Evolutionary conservation across 37 sponge, comb jelly and placozoan species (phyloP), one percentile per base, ranked within the genome.

Genomic region (Cliona cf. orientalis): DNA sequence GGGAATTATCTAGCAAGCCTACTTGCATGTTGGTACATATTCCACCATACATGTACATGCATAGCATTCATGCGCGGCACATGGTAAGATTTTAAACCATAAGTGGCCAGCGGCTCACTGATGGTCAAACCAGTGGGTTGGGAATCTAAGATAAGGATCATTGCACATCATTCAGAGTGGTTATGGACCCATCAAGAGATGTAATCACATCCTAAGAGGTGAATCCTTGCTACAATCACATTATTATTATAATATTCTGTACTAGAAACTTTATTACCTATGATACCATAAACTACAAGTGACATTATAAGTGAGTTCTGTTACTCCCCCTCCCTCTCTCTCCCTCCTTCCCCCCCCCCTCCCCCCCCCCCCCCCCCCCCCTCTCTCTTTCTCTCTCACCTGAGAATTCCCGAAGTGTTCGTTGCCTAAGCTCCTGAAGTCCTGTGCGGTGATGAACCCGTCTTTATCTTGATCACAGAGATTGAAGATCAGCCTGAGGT

Each of bases 401-500:
- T 84, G 76, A 1, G 71, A 34, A 29, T 70, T 69, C 5, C 69
- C 89, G 36, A 88, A 77, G 65, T 88, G 78, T 25, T 79, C 76
- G 29, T 44, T 80, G n/a, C 85, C 79, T 35, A 84, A 63, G n/a
- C 25, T 34, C 43, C 76, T 58, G 22, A 92, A 84, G 49, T 92
- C 92, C 42, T 60, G 64, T 11, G 71, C 82, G 6, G 70, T 42
- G 14, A 92, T 83, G 2, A 84, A 42, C 1, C 92, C 92, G 62
- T 92, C 92, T 5, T 49, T 70, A 61, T 92, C 92, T 26, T 74
- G 32, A 43, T 92, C 88, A 63, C 92, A 92, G 28, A 92, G 42
- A 71, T 87, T 58, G 80, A 92, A 92, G 36, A 92, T 84, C 29
- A 34, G 35, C 69, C 42, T 66, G 66, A 87, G 64, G n/a, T 92